Conservation (phyloP, 2,888 invertebrate genomes). For the Tupiocoris notatus region DNA sequence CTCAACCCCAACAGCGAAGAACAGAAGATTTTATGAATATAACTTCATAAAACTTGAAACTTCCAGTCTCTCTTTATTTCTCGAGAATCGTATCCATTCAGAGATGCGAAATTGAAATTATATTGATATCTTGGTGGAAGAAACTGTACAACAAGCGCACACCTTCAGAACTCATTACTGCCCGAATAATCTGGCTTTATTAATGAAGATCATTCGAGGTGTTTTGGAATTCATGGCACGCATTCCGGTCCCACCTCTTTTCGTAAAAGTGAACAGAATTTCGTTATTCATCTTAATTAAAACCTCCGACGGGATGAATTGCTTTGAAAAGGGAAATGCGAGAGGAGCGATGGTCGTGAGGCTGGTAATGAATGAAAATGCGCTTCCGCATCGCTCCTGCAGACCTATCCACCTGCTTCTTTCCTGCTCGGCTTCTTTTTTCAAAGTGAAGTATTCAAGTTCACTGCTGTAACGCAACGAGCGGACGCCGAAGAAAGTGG, state of each 20-base stretch:
- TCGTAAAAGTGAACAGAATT: background rate
- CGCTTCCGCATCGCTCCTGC: background rate
- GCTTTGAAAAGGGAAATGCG: background rate
- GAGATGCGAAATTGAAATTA: no score
- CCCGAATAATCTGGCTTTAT: background rate
- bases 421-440: background rate
- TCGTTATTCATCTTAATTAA: background rate
- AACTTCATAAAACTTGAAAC: no score
- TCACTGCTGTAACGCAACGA: background rate
- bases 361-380: background rate
- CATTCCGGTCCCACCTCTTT: background rate
- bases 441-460: constrained; percentile 8
- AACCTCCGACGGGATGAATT: background rate
- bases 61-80: no score
- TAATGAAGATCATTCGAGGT: background rate
- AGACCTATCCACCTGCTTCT: background rate
- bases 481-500: background rate
- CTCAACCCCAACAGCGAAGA: no score
- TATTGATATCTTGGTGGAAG: no score
- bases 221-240: background rate
- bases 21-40: no score
- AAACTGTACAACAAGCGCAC: no score
- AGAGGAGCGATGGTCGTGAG: background rate
- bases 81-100: no score
- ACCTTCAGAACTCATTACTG: no score